phyloP scores from a whole-genome alignment of 1,140 invertebrate genomes.

The Drosophila obscura region DNA sequence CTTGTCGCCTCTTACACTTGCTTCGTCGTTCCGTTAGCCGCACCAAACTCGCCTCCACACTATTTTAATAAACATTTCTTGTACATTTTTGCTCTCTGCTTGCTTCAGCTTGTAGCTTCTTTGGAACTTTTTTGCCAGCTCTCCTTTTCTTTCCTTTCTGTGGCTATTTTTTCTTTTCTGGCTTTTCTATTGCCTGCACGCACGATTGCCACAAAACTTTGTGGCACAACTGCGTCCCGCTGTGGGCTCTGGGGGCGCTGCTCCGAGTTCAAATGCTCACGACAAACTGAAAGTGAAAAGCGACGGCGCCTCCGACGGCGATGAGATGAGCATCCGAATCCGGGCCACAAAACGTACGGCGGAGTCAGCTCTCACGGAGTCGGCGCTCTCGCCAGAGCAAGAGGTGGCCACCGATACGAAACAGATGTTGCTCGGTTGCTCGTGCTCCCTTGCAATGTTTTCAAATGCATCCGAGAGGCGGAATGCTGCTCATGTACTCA shows the following conservation, averaged over 20 bases:
- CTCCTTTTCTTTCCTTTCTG: conserved; percentile 20
- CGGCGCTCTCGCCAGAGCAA: conserved; percentile 60
- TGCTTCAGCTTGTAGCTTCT: conserved; percentile 34
- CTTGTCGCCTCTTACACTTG: conserved; percentile 46
- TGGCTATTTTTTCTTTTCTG: conserved; percentile 19
- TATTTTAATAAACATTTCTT: conserved; percentile 53
- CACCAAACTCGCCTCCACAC: conserved; percentile 68
- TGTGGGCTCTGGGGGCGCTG: conserved; percentile 34
- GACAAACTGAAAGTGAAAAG: conserved; percentile 78
- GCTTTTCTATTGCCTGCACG: conserved; percentile 42
- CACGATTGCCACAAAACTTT: conserved; percentile 51
- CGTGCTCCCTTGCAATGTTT: background rate
- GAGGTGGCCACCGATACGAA: conserved; percentile 63
- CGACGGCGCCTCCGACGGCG: conserved; percentile 46
- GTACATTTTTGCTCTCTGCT: conserved; percentile 34
- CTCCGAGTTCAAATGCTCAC: conserved; percentile 75
- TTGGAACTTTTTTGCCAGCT: conserved; percentile 12
- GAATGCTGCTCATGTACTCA: background rate
- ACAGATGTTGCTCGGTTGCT: conserved; percentile 48
- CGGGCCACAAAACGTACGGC: conserved; percentile 49
- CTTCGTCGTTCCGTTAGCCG: conserved; percentile 55
- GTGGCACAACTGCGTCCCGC: conserved; percentile 44
- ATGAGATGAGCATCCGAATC: conserved; percentile 46
- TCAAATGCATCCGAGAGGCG: background rate
- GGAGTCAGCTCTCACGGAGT: conserved; percentile 47